These are phyloP conservation scores for Cyclargus thomasi DNA, from an alignment of 1,140 invertebrate genomes.

Conservation along the genomic window DNA sequence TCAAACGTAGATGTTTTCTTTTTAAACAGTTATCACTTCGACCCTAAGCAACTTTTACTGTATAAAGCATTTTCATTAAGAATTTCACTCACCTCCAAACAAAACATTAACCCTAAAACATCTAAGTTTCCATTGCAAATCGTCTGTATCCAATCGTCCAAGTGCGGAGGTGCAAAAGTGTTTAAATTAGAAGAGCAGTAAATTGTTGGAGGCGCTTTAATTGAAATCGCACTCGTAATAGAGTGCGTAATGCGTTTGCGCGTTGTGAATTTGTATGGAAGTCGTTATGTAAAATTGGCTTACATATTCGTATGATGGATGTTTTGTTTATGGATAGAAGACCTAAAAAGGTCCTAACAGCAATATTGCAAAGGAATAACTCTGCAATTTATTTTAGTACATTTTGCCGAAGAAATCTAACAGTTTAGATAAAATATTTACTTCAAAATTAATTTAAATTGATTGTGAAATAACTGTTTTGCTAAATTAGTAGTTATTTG, in stretches of 20 bases:
- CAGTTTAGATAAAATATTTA: too few relatives aligned
- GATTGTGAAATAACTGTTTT: too few relatives aligned
- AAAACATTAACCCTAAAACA: neutral
- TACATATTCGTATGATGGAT: neutral
- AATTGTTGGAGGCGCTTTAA: constrained; percentile 63
- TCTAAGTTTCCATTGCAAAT: constrained; percentile 13
- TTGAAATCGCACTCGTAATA: constrained; percentile 65
- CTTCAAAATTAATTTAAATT: too few relatives aligned
- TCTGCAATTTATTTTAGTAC: too few relatives aligned
- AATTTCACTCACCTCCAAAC: neutral
- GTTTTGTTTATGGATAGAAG: neutral
- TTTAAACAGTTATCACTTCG: too few relatives aligned
- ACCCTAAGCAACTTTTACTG: too few relatives aligned
- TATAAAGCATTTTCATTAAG: neutral
- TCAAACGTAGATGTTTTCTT: too few relatives aligned
- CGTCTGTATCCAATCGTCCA: constrained; percentile 28
- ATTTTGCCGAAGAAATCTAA: too few relatives aligned
- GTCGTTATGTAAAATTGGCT: constrained; percentile 25
- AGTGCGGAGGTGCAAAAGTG: constrained; percentile 47
- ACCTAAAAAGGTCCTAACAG: too few relatives aligned
- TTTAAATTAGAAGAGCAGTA: constrained; percentile 64
- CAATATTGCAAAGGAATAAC: too few relatives aligned
- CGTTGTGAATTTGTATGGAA: constrained; percentile 39
- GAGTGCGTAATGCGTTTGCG: constrained; percentile 41
- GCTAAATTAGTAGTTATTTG: too few relatives aligned